Conservation (phyloP, 2,888 invertebrate genomes). For the Hypomecis punctinalis region DNA sequence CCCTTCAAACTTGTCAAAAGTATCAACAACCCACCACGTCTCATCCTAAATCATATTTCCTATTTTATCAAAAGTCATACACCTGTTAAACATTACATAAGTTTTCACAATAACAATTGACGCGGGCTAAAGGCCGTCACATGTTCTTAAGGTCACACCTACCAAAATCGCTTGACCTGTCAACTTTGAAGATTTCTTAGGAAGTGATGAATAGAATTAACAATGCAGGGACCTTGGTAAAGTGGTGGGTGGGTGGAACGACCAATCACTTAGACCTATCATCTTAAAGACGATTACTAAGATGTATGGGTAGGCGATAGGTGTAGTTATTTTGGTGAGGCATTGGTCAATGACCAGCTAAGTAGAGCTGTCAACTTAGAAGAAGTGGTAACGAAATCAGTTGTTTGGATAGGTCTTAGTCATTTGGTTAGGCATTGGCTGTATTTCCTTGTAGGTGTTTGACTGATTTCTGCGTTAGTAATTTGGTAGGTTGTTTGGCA, state of each 20-base stretch:
- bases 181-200: slow-evolving; percentile 20
- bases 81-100: slow-evolving; percentile 62
- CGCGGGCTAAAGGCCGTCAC: slow-evolving; percentile 45
- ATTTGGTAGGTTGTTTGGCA: slow-evolving; percentile 29
- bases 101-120: slow-evolving; percentile 48
- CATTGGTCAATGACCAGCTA: neutral
- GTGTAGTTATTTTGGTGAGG: neutral
- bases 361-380: slow-evolving; percentile 8
- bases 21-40: slow-evolving; percentile 33
- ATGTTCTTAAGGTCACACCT: slow-evolving; percentile 41
- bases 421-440: slow-evolving; percentile 36
- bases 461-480: slow-evolving; percentile 33
- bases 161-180: slow-evolving; percentile 40
- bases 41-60: slow-evolving; percentile 3
- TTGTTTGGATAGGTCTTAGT: slow-evolving; percentile 16
- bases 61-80: slow-evolving; percentile 39
- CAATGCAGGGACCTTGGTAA: slow-evolving; percentile 20
- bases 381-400: neutral
- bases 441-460: slow-evolving; percentile 44
- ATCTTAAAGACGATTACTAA: neutral
- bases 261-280: slow-evolving; percentile 20
- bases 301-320: neutral
- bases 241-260: slow-evolving; percentile 12
- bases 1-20: slow-evolving; percentile 36
- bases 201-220: slow-evolving; percentile 16